phyloP scores from a whole-genome alignment of 1,140 invertebrate genomes.

The Aphis craccivora region DNA sequence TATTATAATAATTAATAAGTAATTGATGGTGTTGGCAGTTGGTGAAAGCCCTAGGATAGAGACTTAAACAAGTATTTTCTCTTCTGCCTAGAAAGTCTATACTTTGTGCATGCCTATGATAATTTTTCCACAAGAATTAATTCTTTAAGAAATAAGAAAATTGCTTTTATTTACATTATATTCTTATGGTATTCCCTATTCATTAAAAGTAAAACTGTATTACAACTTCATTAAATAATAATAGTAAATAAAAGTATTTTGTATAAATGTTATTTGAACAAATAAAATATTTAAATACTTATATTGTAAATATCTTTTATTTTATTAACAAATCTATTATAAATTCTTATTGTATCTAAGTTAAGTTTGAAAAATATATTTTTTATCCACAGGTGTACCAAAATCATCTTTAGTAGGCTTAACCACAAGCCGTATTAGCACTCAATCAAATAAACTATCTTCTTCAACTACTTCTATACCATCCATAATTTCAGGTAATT shows the following conservation, averaged over 20 bases:
- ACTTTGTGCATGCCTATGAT: constrained; percentile 7
- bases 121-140: not conserved
- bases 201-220: not conserved
- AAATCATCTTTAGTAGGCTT: constrained; percentile 80
- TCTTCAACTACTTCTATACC: constrained; percentile 76
- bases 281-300: not conserved
- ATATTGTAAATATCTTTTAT: not conserved
- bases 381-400: constrained; percentile 72
- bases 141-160: not conserved
- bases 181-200: not conserved
- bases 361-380: constrained; percentile 58
- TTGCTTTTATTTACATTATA: not conserved
- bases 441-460: constrained; percentile 69
- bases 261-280: not conserved
- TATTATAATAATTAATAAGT: not conserved
- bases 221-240: not conserved
- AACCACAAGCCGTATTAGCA: constrained; percentile 71
- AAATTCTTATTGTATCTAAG: constrained; percentile 35
- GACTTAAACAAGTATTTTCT: not conserved
- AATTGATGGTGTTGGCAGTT: not conserved
- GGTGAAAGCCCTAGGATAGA: not conserved
- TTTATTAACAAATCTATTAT: not conserved
- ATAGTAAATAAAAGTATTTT: not conserved
- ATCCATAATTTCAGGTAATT: constrained; percentile 71
- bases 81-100: not conserved